Evolutionary conservation across 2,113 vertebrate genomes (phyloP).

Genomic region (Leptodactylus fuscus): DNA sequence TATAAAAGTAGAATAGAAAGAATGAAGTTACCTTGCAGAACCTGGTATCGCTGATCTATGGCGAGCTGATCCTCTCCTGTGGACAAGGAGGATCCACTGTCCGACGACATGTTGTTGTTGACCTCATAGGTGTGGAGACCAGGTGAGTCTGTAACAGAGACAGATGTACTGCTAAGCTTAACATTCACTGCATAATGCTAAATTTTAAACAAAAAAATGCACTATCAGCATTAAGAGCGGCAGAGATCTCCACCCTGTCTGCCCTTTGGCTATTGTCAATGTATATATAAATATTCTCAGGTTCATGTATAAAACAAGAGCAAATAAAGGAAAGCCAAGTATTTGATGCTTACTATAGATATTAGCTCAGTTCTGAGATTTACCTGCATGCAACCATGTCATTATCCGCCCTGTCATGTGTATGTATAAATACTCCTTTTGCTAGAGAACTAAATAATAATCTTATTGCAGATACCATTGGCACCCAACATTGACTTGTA

Average conservation of each 20-base stretch:
- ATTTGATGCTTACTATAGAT: neutral
- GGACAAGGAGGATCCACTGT: slow-evolving; percentile 40
- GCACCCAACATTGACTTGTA: too few relatives aligned
- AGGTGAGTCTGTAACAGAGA: neutral
- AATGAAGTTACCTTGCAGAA: slow-evolving; percentile 60
- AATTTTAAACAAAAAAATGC: neutral
- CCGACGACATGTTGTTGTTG: slow-evolving; percentile 46
- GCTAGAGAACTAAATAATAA: too few relatives aligned
- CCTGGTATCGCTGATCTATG: slow-evolving; percentile 13
- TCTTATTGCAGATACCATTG: too few relatives aligned
- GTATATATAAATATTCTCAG: slow-evolving; percentile 1
- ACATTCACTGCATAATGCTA: neutral
- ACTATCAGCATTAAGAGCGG: slow-evolving; percentile 36
- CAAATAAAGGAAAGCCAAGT: neutral
- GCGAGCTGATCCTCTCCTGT: slow-evolving; percentile 31
- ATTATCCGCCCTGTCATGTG: neutral
- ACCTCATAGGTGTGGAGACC: slow-evolving; percentile 38
- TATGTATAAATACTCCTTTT: too few relatives aligned
- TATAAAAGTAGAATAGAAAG: slow-evolving; percentile 35
- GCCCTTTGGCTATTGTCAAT: slow-evolving; percentile 35
- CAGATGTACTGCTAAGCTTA: neutral
- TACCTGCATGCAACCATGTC: neutral
- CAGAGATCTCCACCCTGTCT: slow-evolving; percentile 33
- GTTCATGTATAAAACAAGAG: neutral
- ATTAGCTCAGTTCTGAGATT: neutral